Evolutionary conservation across 2,797 vertebrate species (phyloP), one percentile per base, ranked within the genome.

Genomic region (Scyliorhinus canicula): DNA sequence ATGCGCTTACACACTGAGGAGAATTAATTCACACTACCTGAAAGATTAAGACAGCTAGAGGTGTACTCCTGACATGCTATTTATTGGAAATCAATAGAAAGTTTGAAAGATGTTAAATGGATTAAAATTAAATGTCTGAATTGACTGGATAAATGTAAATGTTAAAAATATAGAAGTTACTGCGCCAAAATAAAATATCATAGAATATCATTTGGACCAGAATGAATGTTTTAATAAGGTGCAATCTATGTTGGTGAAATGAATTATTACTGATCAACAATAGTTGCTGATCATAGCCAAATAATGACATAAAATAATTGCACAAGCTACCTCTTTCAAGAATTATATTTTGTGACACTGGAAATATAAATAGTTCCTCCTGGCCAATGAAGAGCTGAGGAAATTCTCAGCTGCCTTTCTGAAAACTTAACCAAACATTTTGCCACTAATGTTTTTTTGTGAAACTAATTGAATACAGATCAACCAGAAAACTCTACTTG

Each of bases 81-180:
- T 88, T 88, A 88, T 88, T 88, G 85, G 12, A 88, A 88, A 88
- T 88, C 85, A 88, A 35, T 88, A 55, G 52, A 55, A 88, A 88
- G 0, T 88, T 86, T 88, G 85, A 88, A 57, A 88, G 28, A 57
- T 55, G 31, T 55, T 85, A 55, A 52, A 57, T 88, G 50, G 55
- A 88, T 88, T 88, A 57, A 88, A 88, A 57, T 88, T 88, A 88
- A 85, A 85, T 50, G 52, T 85, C 47, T 50, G 31, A 55, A 16
- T 88, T 26, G 6, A 57, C 47, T 35, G 71, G 55, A 55, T 3
- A 4, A 88, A 57, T 57, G 85, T 35, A 88, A 55, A 88, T 35
- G 31, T 35, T 12, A 88, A 88, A 55, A 11, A 57, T 16, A 88
- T 50, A 55, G 35, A 14, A 55, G 26, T 35, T 57, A 57, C 12